These are phyloP conservation scores for Ctenicera cuprea DNA, from an alignment of 2,888 invertebrate species.

Conservation along the genomic window DNA sequence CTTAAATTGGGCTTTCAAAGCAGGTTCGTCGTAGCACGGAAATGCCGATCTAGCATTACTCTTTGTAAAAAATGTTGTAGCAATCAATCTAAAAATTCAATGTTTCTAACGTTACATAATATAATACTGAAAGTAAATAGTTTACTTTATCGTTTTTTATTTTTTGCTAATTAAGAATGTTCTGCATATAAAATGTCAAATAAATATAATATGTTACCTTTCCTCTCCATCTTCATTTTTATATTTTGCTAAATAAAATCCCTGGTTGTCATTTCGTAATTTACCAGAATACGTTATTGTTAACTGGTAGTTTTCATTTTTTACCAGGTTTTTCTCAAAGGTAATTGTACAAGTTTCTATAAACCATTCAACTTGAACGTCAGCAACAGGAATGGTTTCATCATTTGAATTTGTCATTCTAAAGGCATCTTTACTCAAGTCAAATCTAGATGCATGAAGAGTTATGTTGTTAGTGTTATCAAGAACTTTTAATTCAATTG, in stretches of 20 bases:
- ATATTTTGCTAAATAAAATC: constrained; percentile 39
- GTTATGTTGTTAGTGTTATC: constrained; percentile 43
- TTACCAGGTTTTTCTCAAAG: not conserved
- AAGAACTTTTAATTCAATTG: constrained; percentile 40
- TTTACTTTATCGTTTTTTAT: too few species aligned
- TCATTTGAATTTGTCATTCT: constrained; percentile 35
- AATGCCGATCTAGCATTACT: constrained; percentile 81
- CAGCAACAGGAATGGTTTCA: not conserved
- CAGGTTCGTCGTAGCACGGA: constrained; percentile 84
- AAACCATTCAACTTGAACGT: not conserved
- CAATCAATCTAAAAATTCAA: constrained; percentile 63
- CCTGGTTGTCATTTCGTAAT: constrained; percentile 13
- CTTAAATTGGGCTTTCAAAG: constrained; percentile 66
- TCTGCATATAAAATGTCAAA: too few species aligned
- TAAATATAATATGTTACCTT: constrained; percentile 1
- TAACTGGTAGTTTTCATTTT: not conserved
- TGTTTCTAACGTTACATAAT: not conserved
- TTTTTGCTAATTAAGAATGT: not conserved
- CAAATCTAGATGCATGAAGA: constrained; percentile 60
- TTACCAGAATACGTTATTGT: constrained; percentile 1
- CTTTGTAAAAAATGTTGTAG: constrained; percentile 80
- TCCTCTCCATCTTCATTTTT: not conserved
- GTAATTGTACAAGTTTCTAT: not conserved
- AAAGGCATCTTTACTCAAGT: constrained; percentile 29
- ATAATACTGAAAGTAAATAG: not conserved